phyloP scores from a whole-genome alignment of 2,888 invertebrate genomes.

The Drosophila lacicola region DNA sequence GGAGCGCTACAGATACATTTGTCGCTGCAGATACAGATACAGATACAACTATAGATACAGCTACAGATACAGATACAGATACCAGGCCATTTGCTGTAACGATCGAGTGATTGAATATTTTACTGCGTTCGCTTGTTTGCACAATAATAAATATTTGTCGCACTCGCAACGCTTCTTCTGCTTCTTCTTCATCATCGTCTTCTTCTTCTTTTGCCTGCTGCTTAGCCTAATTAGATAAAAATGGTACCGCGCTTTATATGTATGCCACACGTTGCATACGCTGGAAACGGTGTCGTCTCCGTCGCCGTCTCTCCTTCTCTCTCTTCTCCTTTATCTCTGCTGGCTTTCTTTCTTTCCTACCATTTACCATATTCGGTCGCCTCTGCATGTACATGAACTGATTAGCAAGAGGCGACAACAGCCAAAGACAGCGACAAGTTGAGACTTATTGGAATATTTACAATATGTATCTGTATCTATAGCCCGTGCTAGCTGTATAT shows the following conservation, averaged over 20 bases:
- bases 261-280: slow-evolving; percentile 44
- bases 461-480: slow-evolving; percentile 18
- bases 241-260: slow-evolving; percentile 59
- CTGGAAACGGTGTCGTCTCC: background rate
- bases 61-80: slow-evolving; percentile 45
- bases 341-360: slow-evolving; percentile 62
- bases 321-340: slow-evolving; percentile 54
- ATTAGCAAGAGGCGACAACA: slow-evolving; percentile 54
- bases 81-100: slow-evolving; percentile 74
- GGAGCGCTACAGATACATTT: slow-evolving; percentile 8
- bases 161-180: slow-evolving; percentile 27
- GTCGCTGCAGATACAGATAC: slow-evolving; percentile 30
- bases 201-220: slow-evolving; percentile 38
- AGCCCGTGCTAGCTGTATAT: slow-evolving; percentile 19
- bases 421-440: slow-evolving; percentile 59
- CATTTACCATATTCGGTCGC: slow-evolving; percentile 74
- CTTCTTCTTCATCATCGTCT: slow-evolving; percentile 3
- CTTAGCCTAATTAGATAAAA: slow-evolving; percentile 83
- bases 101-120: slow-evolving; percentile 79
- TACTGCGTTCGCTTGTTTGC: slow-evolving; percentile 56
- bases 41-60: slow-evolving; percentile 2
- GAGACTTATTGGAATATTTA: slow-evolving; percentile 71
- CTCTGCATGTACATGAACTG: slow-evolving; percentile 49
- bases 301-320: background rate
- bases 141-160: slow-evolving; percentile 76